Percentiles rank a stretch among this genome's conserved stretches.
Evolutionary conservation across 2,888 invertebrate genomes (phyloP).

Genomic region (Vanessa cardui): DNA sequence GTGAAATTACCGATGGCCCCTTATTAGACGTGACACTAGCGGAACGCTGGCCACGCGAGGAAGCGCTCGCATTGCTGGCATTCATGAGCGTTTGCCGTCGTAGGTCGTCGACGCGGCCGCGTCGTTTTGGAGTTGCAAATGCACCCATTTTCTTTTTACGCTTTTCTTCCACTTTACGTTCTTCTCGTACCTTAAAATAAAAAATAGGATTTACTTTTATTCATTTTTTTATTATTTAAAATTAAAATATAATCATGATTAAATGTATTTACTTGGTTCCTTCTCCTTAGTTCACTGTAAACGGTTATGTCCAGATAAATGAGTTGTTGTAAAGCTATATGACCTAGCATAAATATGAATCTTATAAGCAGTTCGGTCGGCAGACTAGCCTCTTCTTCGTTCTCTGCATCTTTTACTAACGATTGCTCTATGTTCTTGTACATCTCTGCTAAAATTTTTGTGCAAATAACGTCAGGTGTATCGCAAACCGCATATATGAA

Average conservation of each 20-base stretch:
- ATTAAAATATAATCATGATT: background rate
- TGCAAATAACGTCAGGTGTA: constrained; percentile 78
- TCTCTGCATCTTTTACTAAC: constrained; percentile 59
- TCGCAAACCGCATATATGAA: constrained; percentile 83
- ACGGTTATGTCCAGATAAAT: constrained; percentile 91
- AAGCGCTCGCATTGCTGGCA: constrained; percentile 71
- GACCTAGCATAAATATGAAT: constrained; percentile 86
- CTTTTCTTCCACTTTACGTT: constrained; percentile 73
- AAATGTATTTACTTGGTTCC: constrained; percentile 62
- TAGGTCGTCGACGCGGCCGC: constrained; percentile 62
- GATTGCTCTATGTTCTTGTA: constrained; percentile 70
- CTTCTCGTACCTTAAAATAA: constrained; percentile 70
- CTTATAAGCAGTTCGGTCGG: constrained; percentile 75
- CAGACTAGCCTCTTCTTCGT: constrained; percentile 60
- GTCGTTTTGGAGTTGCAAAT: constrained; percentile 68
- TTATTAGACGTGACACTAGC: constrained; percentile 67
- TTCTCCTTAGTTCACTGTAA: constrained; percentile 88
- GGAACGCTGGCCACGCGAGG: constrained; percentile 66
- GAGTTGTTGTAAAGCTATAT: constrained; percentile 90
- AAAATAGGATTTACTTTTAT: background rate
- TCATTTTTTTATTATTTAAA: background rate
- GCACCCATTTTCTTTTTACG: constrained; percentile 69
- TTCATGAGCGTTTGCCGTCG: constrained; percentile 73
- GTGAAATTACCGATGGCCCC: constrained; percentile 55
- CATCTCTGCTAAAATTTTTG: constrained; percentile 76